Evolutionary conservation across 2,113 vertebrate species (phyloP), one percentile per base, ranked within the genome.

Genomic region (western clawed frog (Xenopus tropicalis)): DNA sequence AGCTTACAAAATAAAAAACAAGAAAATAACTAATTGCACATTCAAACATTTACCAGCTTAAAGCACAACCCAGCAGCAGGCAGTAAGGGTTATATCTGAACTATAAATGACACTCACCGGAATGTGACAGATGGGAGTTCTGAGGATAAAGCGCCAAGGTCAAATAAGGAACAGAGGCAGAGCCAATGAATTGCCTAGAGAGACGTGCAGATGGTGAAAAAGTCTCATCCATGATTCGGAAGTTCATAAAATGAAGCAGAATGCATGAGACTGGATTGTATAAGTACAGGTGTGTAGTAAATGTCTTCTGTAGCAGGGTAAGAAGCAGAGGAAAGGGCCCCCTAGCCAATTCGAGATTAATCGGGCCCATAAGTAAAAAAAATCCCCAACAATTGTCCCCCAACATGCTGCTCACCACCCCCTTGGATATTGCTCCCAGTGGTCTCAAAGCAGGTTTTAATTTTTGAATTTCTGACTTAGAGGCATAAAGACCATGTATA

Each of bases 61-160:
- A 57, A 57, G 19, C 20, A 11, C 19, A 20, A 61, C 37, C 17
- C 24, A 61, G 42, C 42, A 52, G 43, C 57, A 61, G 17, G 23
- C 24, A 59, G 51, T 61, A 67, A 74, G 37, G 19, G 67, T 44
- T 25, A 21, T 17, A 29, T 24, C 48, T 16, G 62, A 46, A 21
- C 44, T 37, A 54, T 19, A 23, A 61, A 68, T 42, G 11, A 61
- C 71, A 61, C 14, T 19, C 14, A 24, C 48, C 20, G 65, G 19
- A 62, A 56, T 44, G 66, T 69, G 73, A 67, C 66, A 75, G 66
- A 69, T 69, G 73, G 72, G 57, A 68, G 25, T 22, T 54, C 12
- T 54, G 43, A 22, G 20, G 24, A 37, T 61, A 19, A 56, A 62
- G 16, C 58, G 25, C 16, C 66, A 69, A 75, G 66, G 73, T 75